Base-by-base conservation (phyloP, 2,797 vertebrate species). In the Hemibagrus guttatus region DNA sequence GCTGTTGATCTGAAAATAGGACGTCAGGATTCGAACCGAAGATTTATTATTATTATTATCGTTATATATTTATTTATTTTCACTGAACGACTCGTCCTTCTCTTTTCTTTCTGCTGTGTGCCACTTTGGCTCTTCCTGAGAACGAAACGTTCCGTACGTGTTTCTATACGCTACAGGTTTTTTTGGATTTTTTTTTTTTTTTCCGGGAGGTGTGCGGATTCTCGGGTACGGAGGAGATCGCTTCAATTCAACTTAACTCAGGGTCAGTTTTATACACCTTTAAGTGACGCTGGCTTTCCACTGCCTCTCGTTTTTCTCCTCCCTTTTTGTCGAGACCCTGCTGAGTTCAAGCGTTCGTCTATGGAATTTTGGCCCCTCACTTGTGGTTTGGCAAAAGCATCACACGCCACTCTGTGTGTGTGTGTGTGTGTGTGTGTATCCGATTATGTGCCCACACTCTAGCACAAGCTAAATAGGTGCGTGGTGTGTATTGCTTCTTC, bases 331-430 rank as follows among this genome's bases (percentile, higher is more conserved):
- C 91, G 84, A 80, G 89, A 93, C 94, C 93, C 94, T 94, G 92
- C 85, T 91, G 93, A 91, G 92, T 94, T 95, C 92, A 93, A 94
- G 92, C 94, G 93, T 96, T 96, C 95, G 96, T 95, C 94, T 93
- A 93, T 94, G 95, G 95, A 95, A 95, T 96, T 95, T 94, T 95
- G 94, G 92, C 94, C 94, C 94, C 95, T 96, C 92, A 93, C 93
- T 96, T 95, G 95, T 95, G 96, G 96, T 95, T 97, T 97, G 96
- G 95, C 96, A 95, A 92, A 89, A 90, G 93, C 95, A 95, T 96
- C 95, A 96, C 95, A 96, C 93, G 94, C 93, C 95, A 95, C 93
- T 82, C 16, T 84, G 84, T 87, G 83, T 81, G 82, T 78, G 85
- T 87, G 75, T 81, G 78, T 83, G 52, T 56, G 16, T 31, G 6